Evolutionary conservation across 2,113 vertebrate species (phyloP).

Genomic region (Mungos mungo): DNA sequence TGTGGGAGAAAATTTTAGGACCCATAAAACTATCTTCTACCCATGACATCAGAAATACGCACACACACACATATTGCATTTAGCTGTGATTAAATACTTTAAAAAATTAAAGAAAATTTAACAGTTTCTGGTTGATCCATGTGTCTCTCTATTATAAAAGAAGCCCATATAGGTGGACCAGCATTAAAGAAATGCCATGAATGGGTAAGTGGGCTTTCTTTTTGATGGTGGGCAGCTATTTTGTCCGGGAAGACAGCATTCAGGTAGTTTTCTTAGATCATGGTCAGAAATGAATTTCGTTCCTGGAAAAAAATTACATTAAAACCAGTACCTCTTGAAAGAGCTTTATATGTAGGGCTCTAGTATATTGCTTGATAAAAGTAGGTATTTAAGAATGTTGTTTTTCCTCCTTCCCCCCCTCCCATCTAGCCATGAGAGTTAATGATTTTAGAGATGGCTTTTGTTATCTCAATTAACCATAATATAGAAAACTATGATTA

Average conservation of each 20-base stretch:
- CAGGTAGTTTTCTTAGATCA: neutral
- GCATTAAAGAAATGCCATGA: neutral
- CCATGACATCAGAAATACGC: neutral
- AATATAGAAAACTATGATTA: conserved; percentile 56
- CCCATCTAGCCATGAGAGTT: neutral
- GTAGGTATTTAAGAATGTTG: neutral
- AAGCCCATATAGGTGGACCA: neutral
- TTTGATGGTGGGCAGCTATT: neutral
- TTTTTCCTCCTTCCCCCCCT: neutral
- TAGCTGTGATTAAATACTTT: neutral
- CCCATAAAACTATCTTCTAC: neutral
- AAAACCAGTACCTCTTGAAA: neutral
- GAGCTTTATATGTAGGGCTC: neutral
- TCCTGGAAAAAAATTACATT: conserved; percentile 3
- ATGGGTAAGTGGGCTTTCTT: neutral
- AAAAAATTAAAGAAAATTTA: neutral
- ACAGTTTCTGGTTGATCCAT: neutral
- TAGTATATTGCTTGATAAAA: neutral
- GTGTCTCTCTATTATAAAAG: neutral
- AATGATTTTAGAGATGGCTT: conserved; percentile 40
- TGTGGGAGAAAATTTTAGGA: neutral
- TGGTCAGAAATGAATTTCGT: conserved; percentile 40
- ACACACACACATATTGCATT: neutral
- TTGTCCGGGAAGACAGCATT: neutral
- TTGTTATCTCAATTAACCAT: conserved; percentile 52